Evolutionary conservation across 2,888 invertebrate genomes (phyloP).

Genomic region (Papilio elwesi): DNA sequence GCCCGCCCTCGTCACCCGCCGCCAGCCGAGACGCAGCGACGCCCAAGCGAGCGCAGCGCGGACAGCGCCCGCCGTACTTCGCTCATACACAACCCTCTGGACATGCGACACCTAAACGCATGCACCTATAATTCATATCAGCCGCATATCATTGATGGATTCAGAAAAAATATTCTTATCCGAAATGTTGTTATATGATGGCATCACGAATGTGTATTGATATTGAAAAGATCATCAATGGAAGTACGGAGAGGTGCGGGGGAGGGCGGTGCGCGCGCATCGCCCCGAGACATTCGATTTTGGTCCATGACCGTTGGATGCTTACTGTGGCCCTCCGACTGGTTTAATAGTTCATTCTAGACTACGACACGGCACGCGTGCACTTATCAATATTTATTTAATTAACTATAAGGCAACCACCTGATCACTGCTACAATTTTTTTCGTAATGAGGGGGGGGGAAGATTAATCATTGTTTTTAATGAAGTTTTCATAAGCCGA

Average conservation of each 20-base stretch:
- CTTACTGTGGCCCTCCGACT: conserved; percentile 77
- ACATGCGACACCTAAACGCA: background rate
- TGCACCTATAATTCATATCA: conserved; percentile 2
- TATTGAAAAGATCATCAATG: conserved; percentile 82
- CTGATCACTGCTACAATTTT: conserved; percentile 8
- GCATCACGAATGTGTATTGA: conserved; percentile 54
- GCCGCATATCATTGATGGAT: background rate
- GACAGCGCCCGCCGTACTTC: conserved; percentile 63
- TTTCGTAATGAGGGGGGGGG: conserved; percentile 1
- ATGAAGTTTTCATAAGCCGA: background rate
- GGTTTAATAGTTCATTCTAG: conserved; percentile 82
- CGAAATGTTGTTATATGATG: conserved; percentile 45
- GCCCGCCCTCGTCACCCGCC: conserved; percentile 68
- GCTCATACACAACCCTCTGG: conserved; percentile 17
- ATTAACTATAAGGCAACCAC: conserved; percentile 19
- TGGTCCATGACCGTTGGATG: conserved; percentile 84
- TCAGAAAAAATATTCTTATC: conserved; percentile 11
- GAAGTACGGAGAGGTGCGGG: conserved; percentile 73
- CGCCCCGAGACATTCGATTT: conserved; percentile 82
- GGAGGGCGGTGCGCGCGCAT: conserved; percentile 78
- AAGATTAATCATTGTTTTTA: background rate
- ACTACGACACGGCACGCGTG: conserved; percentile 63
- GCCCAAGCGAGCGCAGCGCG: conserved; percentile 78
- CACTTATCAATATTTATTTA: conserved; percentile 56
- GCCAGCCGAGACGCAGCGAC: conserved; percentile 82